Evolutionary conservation across 1,140 invertebrate genomes (phyloP).

Genomic region (Drosophila ficusphila): DNA sequence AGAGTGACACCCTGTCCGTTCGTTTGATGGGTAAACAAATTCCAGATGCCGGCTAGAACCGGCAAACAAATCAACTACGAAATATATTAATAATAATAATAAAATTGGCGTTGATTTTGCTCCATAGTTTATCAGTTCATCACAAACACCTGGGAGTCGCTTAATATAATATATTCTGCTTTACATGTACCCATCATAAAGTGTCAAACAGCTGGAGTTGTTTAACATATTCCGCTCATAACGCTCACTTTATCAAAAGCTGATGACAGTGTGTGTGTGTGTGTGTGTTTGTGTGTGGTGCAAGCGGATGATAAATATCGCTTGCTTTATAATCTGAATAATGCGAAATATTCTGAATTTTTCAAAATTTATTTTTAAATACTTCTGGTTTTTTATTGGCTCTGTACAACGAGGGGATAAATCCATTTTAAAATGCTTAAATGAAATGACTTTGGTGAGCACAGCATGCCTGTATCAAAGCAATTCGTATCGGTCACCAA

Average conservation of each 20-base stretch:
- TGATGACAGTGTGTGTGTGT: not conserved
- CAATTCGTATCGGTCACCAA: not conserved
- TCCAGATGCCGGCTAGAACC: conserved; percentile 9
- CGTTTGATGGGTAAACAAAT: conserved; percentile 9
- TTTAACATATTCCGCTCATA: conserved; percentile 19
- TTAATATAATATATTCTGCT: conserved; percentile 21
- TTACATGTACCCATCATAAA: conserved; percentile 6
- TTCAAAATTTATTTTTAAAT: not conserved
- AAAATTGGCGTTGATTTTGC: conserved; percentile 19
- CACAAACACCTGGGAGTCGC: not conserved
- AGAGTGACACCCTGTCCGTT: not conserved
- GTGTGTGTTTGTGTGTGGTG: not conserved
- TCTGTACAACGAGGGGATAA: not conserved
- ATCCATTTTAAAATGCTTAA: not conserved
- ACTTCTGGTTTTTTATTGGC: not conserved
- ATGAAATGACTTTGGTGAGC: not conserved
- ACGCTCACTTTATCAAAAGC: conserved; percentile 16
- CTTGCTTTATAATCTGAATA: conserved; percentile 14
- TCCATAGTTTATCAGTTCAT: conserved; percentile 5
- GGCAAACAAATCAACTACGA: conserved; percentile 6
- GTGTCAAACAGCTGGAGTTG: conserved; percentile 4
- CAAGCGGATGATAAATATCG: conserved; percentile 17
- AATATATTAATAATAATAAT: conserved; percentile 12
- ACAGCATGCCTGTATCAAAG: not conserved
- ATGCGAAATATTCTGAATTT: not conserved